These are phyloP conservation scores for Hippolais icterina DNA, from an alignment of 2,113 vertebrate species.

Conservation along the genomic window DNA sequence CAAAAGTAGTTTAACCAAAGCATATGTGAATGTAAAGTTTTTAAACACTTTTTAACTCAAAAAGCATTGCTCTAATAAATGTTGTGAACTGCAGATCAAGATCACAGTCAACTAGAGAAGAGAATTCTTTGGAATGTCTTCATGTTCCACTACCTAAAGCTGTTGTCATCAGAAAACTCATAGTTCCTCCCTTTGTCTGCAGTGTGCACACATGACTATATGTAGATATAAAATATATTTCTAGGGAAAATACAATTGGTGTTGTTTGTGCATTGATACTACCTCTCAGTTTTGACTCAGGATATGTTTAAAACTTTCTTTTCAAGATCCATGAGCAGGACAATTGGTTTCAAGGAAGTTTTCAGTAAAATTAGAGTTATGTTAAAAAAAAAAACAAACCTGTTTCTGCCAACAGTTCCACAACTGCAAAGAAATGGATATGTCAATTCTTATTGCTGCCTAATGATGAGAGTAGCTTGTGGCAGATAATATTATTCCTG, in stretches of 20 bases:
- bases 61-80: conserved; percentile 52
- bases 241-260: not conserved
- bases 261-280: not conserved
- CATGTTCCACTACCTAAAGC: not conserved
- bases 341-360: conserved; percentile 20
- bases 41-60: conserved; percentile 13
- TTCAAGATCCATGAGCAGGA: not conserved
- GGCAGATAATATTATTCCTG: conserved; percentile 56
- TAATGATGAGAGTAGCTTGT: conserved; percentile 36
- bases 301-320: not conserved
- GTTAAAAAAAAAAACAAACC: not conserved
- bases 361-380: conserved; percentile 29
- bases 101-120: not conserved
- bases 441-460: not conserved
- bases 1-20: conserved; percentile 46
- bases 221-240: not conserved
- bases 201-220: not conserved
- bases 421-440: conserved; percentile 17
- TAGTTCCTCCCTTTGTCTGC: not conserved
- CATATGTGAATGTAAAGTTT: conserved; percentile 35
- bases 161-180: not conserved
- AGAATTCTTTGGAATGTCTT: not conserved
- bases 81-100: conserved; percentile 47
- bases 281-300: not conserved
- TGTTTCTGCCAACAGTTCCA: conserved; percentile 11